These are phyloP conservation scores for Lerema accius DNA, from an alignment of 1,140 invertebrate species.

Conservation along the genomic window DNA sequence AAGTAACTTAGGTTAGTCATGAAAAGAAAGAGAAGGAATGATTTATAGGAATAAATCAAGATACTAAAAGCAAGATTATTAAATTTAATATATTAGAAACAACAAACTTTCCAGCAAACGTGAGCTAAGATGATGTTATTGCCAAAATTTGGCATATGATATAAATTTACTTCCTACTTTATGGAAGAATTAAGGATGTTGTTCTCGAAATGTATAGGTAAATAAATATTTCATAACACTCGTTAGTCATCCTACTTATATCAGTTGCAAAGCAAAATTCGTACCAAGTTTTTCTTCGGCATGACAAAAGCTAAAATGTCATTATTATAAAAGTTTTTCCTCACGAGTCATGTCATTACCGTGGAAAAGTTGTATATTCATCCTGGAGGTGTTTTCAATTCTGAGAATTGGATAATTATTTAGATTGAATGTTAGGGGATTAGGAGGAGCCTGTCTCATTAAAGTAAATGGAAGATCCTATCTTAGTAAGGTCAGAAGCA, in stretches of 20 bases:
- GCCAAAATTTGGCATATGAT: no score
- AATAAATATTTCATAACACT: neutral
- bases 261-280: neutral
- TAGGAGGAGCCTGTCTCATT: neutral
- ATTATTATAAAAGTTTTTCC: neutral
- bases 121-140: no score
- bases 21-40: no score
- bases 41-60: no score
- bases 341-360: neutral
- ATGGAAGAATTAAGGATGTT: no score
- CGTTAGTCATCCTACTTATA: neutral
- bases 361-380: neutral
- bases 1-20: no score
- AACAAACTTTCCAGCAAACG: no score
- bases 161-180: no score
- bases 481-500: neutral
- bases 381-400: neutral
- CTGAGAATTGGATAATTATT: conserved; percentile 1
- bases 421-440: conserved; percentile 4
- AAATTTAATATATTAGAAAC: no score
- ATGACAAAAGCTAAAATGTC: neutral
- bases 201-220: no score
- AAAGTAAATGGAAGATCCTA: neutral
- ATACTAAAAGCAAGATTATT: no score
- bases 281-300: neutral